Evolutionary conservation across 1,140 invertebrate genomes (phyloP), one percentile per base, ranked within the genome.

Genomic region (Pseudomyrmex dendroicus): DNA sequence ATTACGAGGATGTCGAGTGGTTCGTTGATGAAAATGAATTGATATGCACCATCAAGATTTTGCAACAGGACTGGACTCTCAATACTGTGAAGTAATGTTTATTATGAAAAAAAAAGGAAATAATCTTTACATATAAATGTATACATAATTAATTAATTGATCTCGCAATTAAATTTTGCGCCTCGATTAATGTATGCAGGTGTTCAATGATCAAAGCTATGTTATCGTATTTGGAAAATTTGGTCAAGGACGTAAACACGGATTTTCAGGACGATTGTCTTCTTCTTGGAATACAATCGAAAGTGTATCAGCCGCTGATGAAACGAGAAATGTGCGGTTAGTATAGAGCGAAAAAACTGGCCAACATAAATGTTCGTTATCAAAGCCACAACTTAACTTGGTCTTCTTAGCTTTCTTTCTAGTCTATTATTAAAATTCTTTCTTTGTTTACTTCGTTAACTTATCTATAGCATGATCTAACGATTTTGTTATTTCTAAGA

Each of bases 41-140:
- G 57, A 90, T 87, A 63, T 93, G 92, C 76, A 93, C 97, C 3
- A 95, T 98, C 8, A 94, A 94, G 84, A 95, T 95, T 72, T 91
- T 98, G 17, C 97, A 98, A 92, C 93, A 95, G 78, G 94, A 96
- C 73, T 98, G 98, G 98, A 95, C 96, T 2, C 90, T 96, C 73
- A 93, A 96, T 90, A 94, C 95, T 74, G 94, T 98, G 2, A 98
- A 97, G 97, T 98, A 94, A 94, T 95, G 95, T 74, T 82, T 44
- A 62, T 20, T 72, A n/a, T 52, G 50, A 13, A 52, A 52, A 52
- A 52, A 22, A 22, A 63, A 54, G 52, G 15, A 54, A 73, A 77
- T 54, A 67, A 67, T 67, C 68, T 66, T 62, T 15, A 64, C 89
- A 59, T 73, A 78, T 64, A 83, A 82, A 84, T 20, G 13, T 54